Percentiles rank a stretch among this genome's conserved stretches.
phyloP scores from a whole-genome alignment of 2,888 invertebrate genomes.

The Eueremaeus valkanovi region DNA sequence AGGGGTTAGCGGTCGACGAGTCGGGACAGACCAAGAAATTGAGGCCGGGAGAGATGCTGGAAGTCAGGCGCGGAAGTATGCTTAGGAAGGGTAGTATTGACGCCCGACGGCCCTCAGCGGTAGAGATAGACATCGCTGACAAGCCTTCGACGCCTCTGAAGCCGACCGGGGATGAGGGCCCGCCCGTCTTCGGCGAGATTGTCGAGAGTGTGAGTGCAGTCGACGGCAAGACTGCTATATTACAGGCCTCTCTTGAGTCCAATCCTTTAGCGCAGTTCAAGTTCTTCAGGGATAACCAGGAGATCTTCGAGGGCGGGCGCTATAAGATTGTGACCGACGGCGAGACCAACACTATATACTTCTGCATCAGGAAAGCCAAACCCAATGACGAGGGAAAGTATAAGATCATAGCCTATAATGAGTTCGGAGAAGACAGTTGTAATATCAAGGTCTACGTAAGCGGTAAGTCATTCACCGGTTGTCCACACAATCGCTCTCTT shows the following conservation, averaged over 20 bases:
- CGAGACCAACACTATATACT: conserved; percentile 81
- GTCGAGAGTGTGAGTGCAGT: conserved; percentile 93
- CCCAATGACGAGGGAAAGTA: conserved; percentile 96
- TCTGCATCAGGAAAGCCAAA: conserved; percentile 92
- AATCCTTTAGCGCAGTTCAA: conserved; percentile 91
- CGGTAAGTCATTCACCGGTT: conserved; percentile 57
- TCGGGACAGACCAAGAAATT: conserved; percentile 49
- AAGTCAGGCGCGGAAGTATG: conserved; percentile 46
- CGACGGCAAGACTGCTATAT: conserved; percentile 90
- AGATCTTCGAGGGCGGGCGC: conserved; percentile 90
- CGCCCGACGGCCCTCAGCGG: conserved; percentile 41
- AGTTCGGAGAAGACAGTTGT: conserved; percentile 90
- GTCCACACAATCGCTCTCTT: too few relatives aligned
- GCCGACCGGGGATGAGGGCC: conserved; percentile 69
- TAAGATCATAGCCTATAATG: conserved; percentile 84
- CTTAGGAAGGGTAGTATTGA: conserved; percentile 44
- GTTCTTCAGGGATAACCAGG: conserved; percentile 88
- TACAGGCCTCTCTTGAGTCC: conserved; percentile 88
- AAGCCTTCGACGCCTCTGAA: conserved; percentile 84
- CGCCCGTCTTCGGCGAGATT: conserved; percentile 77
- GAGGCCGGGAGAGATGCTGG: conserved; percentile 49
- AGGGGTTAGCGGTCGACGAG: conserved; percentile 49
- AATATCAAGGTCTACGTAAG: conserved; percentile 95
- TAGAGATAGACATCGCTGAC: conserved; percentile 62
- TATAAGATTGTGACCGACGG: conserved; percentile 94